Percentiles rank a stretch among this genome's conserved stretches.
Conservation (phyloP, 2,113 vertebrate genomes). For the Hirundichthys speculiger region DNA sequence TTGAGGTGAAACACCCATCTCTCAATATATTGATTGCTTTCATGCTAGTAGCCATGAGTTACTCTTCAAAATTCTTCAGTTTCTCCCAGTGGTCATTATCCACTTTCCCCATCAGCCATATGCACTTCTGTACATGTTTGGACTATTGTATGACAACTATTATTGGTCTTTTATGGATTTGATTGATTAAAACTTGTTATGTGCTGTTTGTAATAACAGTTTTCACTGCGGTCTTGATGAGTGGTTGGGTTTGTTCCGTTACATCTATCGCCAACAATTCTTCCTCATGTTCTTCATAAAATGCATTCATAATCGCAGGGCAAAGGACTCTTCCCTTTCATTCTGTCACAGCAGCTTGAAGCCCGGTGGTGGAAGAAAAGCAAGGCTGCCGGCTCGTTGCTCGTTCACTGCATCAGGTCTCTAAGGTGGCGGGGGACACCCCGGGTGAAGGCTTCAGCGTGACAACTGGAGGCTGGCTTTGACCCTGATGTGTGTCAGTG, state of each 20-base stretch:
- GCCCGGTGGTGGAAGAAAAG: conserved; percentile 29
- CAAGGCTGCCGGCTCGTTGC: conserved; percentile 35
- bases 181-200: conserved; percentile 7
- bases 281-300: conserved; percentile 15
- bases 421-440: conserved; percentile 44
- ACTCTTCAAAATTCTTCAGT: conserved; percentile 2
- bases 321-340: conserved; percentile 34
- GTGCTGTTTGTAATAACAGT: conserved; percentile 23
- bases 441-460: conserved; percentile 55
- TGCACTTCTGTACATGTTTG: conserved; percentile 29
- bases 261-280: not conserved
- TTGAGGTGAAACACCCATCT: conserved; percentile 27
- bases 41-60: conserved; percentile 26
- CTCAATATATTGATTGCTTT: conserved; percentile 47
- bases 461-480: conserved; percentile 45
- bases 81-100: conserved; percentile 1
- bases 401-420: conserved; percentile 65
- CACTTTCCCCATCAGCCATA: conserved; percentile 4
- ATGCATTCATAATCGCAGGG: conserved; percentile 42
- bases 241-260: conserved; percentile 1
- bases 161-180: conserved; percentile 8
- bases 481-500: conserved; percentile 37
- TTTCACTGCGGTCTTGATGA: conserved; percentile 26
- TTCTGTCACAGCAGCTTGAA: conserved; percentile 40
- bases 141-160: conserved; percentile 30